Evolutionary conservation across 2,888 invertebrate genomes (phyloP).

Genomic region (Cerastoderma edule): DNA sequence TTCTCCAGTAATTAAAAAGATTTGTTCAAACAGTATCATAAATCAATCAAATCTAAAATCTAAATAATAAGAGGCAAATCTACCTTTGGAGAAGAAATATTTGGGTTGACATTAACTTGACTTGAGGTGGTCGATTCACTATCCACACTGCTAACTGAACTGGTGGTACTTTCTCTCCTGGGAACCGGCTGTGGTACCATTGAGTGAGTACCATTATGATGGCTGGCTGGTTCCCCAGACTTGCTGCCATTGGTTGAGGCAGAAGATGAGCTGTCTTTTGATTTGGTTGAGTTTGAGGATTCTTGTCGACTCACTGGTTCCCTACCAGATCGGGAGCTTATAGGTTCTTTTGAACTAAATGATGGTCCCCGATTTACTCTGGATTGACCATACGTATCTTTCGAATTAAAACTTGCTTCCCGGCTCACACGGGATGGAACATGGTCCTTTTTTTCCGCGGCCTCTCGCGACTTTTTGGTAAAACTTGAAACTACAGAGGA

Average conservation of each 20-base stretch:
- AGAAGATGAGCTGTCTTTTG: slow-evolving; percentile 15
- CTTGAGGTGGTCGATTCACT: slow-evolving; percentile 26
- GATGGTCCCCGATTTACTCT: slow-evolving; percentile 9
- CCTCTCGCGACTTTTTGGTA: slow-evolving; percentile 50
- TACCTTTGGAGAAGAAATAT: slow-evolving; percentile 42
- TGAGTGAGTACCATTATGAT: slow-evolving; percentile 30
- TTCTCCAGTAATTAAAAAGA: too few species aligned
- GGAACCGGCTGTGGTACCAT: slow-evolving; percentile 36
- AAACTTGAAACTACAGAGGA: slow-evolving; percentile 60
- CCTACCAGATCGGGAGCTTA: neutral
- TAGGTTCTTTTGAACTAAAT: slow-evolving; percentile 9
- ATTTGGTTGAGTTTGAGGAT: slow-evolving; percentile 17
- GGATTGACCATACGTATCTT: neutral
- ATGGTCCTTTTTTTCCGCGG: slow-evolving; percentile 35
- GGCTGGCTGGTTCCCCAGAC: slow-evolving; percentile 1
- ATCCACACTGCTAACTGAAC: slow-evolving; percentile 50
- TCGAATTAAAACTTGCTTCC: slow-evolving; percentile 36
- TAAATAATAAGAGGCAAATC: too few species aligned
- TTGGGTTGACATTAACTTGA: slow-evolving; percentile 16
- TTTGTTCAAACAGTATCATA: too few species aligned
- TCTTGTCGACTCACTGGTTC: slow-evolving; percentile 11
- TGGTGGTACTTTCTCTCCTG: slow-evolving; percentile 40
- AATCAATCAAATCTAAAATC: too few species aligned
- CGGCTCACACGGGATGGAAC: slow-evolving; percentile 45
- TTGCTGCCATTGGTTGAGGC: neutral